Evolutionary conservation across 1,140 invertebrate genomes (phyloP), one percentile per base, ranked within the genome.

Genomic region (Lucilia sericata): DNA sequence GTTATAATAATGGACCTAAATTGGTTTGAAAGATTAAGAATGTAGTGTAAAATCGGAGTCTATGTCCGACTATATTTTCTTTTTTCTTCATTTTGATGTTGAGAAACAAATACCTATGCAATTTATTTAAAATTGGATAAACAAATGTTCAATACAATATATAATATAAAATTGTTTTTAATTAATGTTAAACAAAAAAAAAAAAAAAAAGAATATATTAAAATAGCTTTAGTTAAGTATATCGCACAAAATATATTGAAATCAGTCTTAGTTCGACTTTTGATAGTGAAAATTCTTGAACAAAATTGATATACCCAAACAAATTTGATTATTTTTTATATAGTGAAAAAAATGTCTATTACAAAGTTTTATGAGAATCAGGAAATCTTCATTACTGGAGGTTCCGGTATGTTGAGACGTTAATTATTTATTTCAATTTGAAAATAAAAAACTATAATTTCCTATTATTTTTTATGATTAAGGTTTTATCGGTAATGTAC

Each of bases 401-500:
- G 93, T 2, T 96, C 95, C 34, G 89, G 89, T 90, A 85, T 30
- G 21, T 78, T 25, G 13, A 12, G 10, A 12, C 36, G 7, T 42
- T 42, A 2, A 7, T 60, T 60, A 1, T n/a, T 60, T 60, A 14
- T n/a, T 42, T 42, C 5, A 42, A 42, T 42, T 42, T 55, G 17
- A 55, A 55, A 8, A 55, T 13, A 12, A 14, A 14, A 17, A 34
- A 17, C 86, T 91, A 30, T 47, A 75, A 30, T 51, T 47, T 34
- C 5, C n/a, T 21, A n/a, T 9, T 17, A 74, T n/a, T 81, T 84
- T 84, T 96, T 95, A 42, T 0, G 9, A 19, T 14, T 30, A 49
- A 90, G 97, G 97, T 8, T 98, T 98, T 88, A 93, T 98, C 87
- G 97, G 97, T 1, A 97, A 98, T 91, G 95, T 96, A 3, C 91